Percentiles rank a stretch among this genome's conserved stretches.
These are phyloP conservation scores for Psittacula derbiana DNA, from an alignment of 2,797 vertebrate genomes.

Conservation along the genomic window DNA sequence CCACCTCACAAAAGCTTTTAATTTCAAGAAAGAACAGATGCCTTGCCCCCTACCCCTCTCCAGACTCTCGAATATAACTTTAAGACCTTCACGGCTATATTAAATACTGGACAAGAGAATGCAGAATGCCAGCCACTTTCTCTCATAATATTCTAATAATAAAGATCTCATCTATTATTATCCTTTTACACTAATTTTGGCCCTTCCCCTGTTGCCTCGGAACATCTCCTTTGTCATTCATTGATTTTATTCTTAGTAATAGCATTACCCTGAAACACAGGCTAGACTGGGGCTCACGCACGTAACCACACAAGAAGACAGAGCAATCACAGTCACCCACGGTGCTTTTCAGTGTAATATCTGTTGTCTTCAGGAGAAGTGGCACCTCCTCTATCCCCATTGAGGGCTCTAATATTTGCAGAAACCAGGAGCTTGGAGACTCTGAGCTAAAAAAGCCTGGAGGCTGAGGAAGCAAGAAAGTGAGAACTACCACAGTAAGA, in stretches of 20 bases:
- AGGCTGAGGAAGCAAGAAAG: neutral
- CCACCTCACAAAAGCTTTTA: neutral
- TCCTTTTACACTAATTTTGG: neutral
- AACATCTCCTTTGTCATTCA: neutral
- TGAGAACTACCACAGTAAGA: neutral
- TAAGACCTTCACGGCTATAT: neutral
- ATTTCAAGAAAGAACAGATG: neutral
- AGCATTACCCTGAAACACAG: neutral
- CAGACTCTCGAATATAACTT: neutral
- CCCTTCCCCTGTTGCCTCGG: neutral
- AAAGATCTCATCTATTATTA: neutral
- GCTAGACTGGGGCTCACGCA: neutral
- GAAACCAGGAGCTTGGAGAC: neutral
- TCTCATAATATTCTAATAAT: neutral
- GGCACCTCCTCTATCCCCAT: neutral
- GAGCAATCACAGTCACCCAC: neutral
- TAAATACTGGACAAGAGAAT: neutral
- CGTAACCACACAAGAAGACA: neutral
- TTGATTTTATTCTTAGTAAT: neutral
- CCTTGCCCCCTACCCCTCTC: neutral
- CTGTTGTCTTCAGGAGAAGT: neutral
- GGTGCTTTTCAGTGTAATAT: neutral
- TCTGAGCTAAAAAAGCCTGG: neutral
- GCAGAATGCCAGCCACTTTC: neutral
- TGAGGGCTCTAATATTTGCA: neutral